Base-by-base conservation (phyloP, 2,113 vertebrate species). In the Trematocara marginatum region DNA sequence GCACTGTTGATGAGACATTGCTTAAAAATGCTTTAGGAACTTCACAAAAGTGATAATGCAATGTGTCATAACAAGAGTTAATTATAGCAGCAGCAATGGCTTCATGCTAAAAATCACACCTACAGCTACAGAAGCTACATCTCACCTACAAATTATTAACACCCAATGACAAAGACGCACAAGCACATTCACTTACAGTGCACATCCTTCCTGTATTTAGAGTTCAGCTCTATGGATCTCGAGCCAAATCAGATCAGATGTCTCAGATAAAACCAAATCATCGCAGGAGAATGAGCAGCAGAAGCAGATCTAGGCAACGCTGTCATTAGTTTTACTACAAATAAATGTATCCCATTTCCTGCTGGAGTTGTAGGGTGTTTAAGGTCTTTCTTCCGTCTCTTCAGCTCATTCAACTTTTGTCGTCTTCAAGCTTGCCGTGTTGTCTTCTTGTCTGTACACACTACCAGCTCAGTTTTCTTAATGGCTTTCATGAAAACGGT, bases 121-220 rank as follows among this genome's bases (percentile, higher is more conserved):
- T 71, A 38, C 47, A 13, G 31, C 12, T 59, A 31, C 52, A 16
- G 29, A 82, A 74, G 35, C 38, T 57, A 61, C 52, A 84, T 69
- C 51, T 82, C n/a, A 84, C 78, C 83, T 38, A 69, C 3, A 86
- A 71, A 86, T 88, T 66, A 76, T 51, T 56, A 64, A 84, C 79
- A 80, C 80, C 56, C 84, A 85, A 47, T 88, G 66, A 86, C 81
- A 90, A 88, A 88, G 83, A 83, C 31, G 15, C 49, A 69, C 51
- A 87, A 13, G 74, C 23, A 85, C 31, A 89, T 10, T 84, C 42
- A 88, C 47, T 89, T 10, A 86, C 42, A 88, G 42, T 89, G 45
- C 79, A 90, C 74, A 88, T 51, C 83, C 94, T 94, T 95, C 94
- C 95, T 93, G 94, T 92, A 90, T 89, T 88, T 76, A 78, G 90